Evolutionary conservation across 2,797 vertebrate species (phyloP), one percentile per base, ranked within the genome.

Genomic region (Brachymystax lenok): DNA sequence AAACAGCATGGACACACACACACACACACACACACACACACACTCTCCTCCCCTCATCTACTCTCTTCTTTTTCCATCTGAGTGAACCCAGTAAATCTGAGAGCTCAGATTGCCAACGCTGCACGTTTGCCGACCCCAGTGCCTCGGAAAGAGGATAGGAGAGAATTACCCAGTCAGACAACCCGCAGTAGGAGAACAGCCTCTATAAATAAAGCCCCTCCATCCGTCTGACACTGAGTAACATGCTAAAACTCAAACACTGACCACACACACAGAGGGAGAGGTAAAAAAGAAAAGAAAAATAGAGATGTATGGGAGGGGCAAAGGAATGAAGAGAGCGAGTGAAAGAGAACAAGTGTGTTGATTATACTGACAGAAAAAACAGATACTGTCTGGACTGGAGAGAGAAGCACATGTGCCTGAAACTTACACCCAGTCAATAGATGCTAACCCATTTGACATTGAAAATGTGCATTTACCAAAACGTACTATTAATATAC

Each of bases 81-180:
- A 92, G 87, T 87, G 92, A 91, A 90, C 91, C 88, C 91, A 85
- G 87, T 94, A 93, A 93, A 94, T 93, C 90, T 91, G 82, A 86
- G 87, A 74, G 90, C 81, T 69, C 85, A 84, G 90, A 93, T 91
- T 92, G 91, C 92, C 82, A 79, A 84, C 90, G 27, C 88, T 81
- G 93, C 92, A 94, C 90, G 91, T 92, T 91, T 89, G 74, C 79
- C 77, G 61, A 73, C 78, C 84, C 85, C 74, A 1, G 75, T 71
- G 83, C 64, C n/a, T 51, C 52, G 78, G 82, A 80, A 46, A 78
- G 75, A 67, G 83, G n/a, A 51, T 21, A 56, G 70, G 70, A 50
- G 21, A 63, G 13, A 24, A 78, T 90, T 66, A 82, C 80, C 76
- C 66, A 79, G 78, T 85, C 76, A 87, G 80, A 81, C 79, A 10